A percentile compares a stretch with the other conserved stretches of the same genome.
Conservation (phyloP, 2,797 vertebrate genomes). For the Perodicticus potto region DNA sequence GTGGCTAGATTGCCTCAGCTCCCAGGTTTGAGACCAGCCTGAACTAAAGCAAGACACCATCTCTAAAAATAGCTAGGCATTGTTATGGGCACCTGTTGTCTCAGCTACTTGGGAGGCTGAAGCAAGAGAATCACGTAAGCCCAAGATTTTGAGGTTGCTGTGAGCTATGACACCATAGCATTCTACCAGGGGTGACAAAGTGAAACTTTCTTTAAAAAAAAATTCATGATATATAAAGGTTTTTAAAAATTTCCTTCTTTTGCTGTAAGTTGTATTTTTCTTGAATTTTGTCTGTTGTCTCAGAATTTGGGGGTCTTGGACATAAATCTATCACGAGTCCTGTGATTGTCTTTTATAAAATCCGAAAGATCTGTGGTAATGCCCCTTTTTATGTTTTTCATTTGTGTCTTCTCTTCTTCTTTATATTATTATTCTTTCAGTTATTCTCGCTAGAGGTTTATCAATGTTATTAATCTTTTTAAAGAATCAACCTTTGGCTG, state of each 20-base stretch:
- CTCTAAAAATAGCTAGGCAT: no score
- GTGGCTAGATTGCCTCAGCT: no score
- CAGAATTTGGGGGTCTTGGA: neutral
- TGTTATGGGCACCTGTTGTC: no score
- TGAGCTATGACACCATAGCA: no score
- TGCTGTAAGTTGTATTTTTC: neutral
- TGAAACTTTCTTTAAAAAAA: no score
- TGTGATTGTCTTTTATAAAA: neutral
- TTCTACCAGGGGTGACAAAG: no score
- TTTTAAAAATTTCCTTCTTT: neutral
- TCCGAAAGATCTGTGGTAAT: neutral
- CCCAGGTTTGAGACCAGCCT: no score
- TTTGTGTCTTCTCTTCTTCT: slow-evolving; percentile 12
- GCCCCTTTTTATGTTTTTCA: neutral
- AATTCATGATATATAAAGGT: neutral
- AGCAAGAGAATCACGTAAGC: no score
- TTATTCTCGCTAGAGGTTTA: neutral
- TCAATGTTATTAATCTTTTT: neutral
- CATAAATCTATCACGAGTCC: neutral
- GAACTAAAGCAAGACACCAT: no score
- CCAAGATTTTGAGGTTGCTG: no score
- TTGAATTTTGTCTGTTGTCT: neutral
- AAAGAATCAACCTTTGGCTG: neutral
- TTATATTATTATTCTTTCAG: neutral
- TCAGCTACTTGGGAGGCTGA: no score